Conservation (phyloP, 2,797 vertebrate genomes). For the Esox masquinongy region DNA sequence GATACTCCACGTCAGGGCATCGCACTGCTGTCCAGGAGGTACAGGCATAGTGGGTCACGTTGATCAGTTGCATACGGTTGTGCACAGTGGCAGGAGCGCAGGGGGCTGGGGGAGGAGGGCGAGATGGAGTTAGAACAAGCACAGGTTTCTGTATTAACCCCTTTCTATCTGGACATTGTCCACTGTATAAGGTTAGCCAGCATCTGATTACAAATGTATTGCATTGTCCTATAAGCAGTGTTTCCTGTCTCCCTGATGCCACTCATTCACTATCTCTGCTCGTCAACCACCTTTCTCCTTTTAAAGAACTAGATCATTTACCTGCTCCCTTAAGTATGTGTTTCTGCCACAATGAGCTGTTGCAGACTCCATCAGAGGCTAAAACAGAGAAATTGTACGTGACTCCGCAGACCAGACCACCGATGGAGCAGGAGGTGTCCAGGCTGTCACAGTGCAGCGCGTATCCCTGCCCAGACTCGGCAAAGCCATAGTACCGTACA, state of each 20-base stretch:
- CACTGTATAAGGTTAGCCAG: not conserved
- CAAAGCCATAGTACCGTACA: constrained; percentile 58
- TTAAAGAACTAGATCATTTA: constrained; percentile 42
- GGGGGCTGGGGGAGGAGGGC: constrained; percentile 42
- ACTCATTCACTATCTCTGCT: not conserved
- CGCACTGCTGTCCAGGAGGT: constrained; percentile 64
- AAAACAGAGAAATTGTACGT: constrained; percentile 74
- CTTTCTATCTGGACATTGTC: too few species aligned
- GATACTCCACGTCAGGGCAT: constrained; percentile 68
- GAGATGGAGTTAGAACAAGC: not conserved
- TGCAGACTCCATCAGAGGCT: constrained; percentile 69
- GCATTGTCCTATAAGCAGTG: not conserved
- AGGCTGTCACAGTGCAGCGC: constrained; percentile 56
- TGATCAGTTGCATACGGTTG: constrained; percentile 48
- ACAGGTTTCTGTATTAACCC: too few species aligned
- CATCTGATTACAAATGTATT: not conserved
- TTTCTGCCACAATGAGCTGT: constrained; percentile 59
- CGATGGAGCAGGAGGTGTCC: constrained; percentile 59
- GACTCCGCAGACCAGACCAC: constrained; percentile 66
- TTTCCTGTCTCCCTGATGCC: not conserved
- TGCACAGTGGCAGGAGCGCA: constrained; percentile 60
- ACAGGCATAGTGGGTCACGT: constrained; percentile 54
- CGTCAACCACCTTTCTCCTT: not conserved
- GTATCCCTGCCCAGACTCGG: constrained; percentile 36
- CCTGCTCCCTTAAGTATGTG: constrained; percentile 69